Evolutionary conservation across 2,888 invertebrate genomes (phyloP).

Genomic region (Perdita meconis): DNA sequence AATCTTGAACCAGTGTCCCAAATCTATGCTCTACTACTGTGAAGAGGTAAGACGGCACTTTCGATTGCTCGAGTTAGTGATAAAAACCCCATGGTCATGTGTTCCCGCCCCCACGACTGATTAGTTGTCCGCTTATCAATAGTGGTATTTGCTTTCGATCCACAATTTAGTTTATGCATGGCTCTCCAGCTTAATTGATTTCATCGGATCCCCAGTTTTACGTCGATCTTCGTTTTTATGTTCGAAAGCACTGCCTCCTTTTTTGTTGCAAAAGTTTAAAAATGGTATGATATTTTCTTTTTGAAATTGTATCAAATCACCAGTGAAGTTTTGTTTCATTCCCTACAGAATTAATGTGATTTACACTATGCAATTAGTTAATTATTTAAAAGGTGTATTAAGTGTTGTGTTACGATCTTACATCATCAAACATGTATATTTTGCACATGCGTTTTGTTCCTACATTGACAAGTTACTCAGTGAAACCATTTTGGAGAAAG

Average conservation of each 20-base stretch:
- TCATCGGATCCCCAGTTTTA: background rate
- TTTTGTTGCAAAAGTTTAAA: background rate
- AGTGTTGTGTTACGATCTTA: too few relatives aligned
- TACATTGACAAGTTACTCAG: too few relatives aligned
- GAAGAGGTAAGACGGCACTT: constrained; percentile 70
- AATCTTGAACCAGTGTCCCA: constrained; percentile 48
- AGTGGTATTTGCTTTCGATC: constrained; percentile 29
- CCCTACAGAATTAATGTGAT: background rate
- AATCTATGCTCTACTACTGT: constrained; percentile 57
- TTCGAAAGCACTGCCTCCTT: background rate
- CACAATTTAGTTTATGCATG: constrained; percentile 41
- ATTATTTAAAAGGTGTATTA: constrained; percentile 5
- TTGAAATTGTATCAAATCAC: background rate
- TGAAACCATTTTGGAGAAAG: too few relatives aligned
- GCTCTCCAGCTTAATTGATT: constrained; percentile 33
- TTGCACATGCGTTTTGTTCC: too few relatives aligned
- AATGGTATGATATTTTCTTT: background rate
- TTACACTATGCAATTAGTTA: background rate
- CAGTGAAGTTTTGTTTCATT: background rate
- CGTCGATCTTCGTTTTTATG: background rate
- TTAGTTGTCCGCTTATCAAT: constrained; percentile 45
- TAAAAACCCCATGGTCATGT: constrained; percentile 17
- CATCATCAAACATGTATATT: too few relatives aligned
- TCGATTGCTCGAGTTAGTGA: constrained; percentile 54
- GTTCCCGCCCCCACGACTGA: constrained; percentile 7